Evolutionary conservation across 1,140 invertebrate genomes (phyloP).

Genomic region (Calliphora vicina): DNA sequence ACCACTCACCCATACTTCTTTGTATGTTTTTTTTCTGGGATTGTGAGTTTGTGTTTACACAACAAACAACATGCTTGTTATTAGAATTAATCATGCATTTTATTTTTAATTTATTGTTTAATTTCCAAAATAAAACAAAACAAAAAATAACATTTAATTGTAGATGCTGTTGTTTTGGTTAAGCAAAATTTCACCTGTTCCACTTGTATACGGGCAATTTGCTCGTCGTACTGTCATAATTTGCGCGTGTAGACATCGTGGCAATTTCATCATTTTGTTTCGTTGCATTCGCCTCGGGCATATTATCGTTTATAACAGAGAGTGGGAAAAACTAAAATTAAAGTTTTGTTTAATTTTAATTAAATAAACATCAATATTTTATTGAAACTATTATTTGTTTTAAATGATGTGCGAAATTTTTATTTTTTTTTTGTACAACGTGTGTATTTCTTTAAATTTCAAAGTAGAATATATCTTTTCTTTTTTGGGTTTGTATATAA

Average conservation of each 20-base stretch:
- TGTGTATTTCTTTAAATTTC: too few relatives aligned
- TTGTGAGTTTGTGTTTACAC: neutral
- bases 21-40: neutral
- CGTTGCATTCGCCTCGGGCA: slow-evolving; percentile 24
- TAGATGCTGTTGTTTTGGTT: neutral
- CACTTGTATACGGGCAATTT: slow-evolving; percentile 18
- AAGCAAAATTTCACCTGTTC: slow-evolving; percentile 31
- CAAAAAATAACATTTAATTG: neutral
- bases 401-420: slow-evolving; percentile 17
- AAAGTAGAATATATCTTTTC: neutral
- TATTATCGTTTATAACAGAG: neutral
- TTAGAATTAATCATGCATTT: neutral
- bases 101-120: neutral
- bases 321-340: neutral
- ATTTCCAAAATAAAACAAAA: neutral
- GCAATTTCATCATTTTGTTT: slow-evolving; percentile 20
- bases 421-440: neutral
- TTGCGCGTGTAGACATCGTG: slow-evolving; percentile 15
- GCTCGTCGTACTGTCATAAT: neutral
- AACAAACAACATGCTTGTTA: slow-evolving; percentile 28
- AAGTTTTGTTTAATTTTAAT: neutral
- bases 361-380: slow-evolving; percentile 19
- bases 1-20: neutral
- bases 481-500: neutral
- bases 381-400: neutral